phyloP scores from a whole-genome alignment of 2,113 vertebrate species.

The Ageneiosus marmoratus region DNA sequence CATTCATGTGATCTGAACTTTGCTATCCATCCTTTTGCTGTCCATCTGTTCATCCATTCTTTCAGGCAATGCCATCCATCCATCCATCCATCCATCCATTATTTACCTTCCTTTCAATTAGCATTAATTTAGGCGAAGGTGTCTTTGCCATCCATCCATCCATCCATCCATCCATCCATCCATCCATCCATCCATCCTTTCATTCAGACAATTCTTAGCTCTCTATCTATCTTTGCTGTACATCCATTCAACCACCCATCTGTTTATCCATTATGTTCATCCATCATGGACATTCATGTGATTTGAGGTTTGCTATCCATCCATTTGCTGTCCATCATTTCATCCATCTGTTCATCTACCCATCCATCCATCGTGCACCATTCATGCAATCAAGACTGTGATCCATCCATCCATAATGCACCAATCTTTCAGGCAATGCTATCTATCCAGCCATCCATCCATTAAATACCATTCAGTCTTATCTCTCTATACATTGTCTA shows the following conservation, averaged over 20 bases:
- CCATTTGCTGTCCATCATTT: too few relatives aligned
- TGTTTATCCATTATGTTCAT: not conserved
- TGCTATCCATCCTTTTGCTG: too few relatives aligned
- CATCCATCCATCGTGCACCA: not conserved
- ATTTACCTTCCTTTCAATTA: not conserved
- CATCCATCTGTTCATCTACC: not conserved
- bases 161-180: not conserved
- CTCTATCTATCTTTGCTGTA: too few relatives aligned
- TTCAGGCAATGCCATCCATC: not conserved
- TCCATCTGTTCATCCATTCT: not conserved
- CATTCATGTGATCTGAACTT: too few relatives aligned
- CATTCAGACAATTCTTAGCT: not conserved
- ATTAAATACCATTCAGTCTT: not conserved
- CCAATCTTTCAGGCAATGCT: too few relatives aligned
- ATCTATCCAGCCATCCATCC: not conserved
- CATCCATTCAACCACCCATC: not conserved
- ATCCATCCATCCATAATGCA: not conserved
- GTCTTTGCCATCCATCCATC: not conserved
- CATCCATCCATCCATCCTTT: not conserved
- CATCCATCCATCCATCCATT: not conserved
- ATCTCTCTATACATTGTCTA: not conserved
- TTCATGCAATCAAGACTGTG: not conserved
- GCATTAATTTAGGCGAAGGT: too few relatives aligned
- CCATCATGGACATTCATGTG: not conserved
- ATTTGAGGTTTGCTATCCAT: not conserved